Evolutionary conservation across 2,113 vertebrate species (phyloP), one percentile per base, ranked within the genome.

Genomic region (Sarotherodon lohbergeri): DNA sequence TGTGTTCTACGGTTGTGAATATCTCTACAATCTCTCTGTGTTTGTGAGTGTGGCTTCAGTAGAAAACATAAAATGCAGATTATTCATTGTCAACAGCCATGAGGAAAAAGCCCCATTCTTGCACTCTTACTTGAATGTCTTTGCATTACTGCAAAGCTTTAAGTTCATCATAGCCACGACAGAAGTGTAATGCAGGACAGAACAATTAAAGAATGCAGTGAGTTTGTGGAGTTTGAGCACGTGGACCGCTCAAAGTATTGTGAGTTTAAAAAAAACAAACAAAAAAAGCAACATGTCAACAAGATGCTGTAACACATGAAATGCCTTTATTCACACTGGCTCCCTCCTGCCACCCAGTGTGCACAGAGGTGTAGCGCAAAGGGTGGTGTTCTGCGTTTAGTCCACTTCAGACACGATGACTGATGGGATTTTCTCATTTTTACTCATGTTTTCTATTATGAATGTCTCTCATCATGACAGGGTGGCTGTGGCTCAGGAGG

Each of bases 341-440:
- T 66, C 36, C 29, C 12, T 16, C 3, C 86, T 92, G 94, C 93
- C 95, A 89, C 85, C 94, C 92, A 82, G 91, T 92, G 96, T 24
- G 46, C 27, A 84, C 7, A 56, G 2, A 6, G 61, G n/a, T 50
- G 61, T 48, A 83, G 4, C 43, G 81, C 71, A 54, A 7, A n/a
- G 24, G 11, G 29, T 66, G 9, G 3, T 2, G 55, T 41, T 50
- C 14, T 32, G 52, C 27, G 1, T 76, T 17, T 29, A 48, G 43
- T 29, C 71, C 71, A 7, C 9, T 17, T 76, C 71, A 29, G 41
- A 50, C 24, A 29, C 17, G 4, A 19, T 43, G 22, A 27, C 68
- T 46, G 41, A 76, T 11, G 43, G 9, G 17, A 76, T 76, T 76
- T 17, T 1, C 22, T 29, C 41, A 46, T 73, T 73, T 73, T 0